A percentile compares a stretch with the other conserved stretches of the same genome.
These are phyloP conservation scores for Pemphigus obesinymphae DNA, from an alignment of 1,140 invertebrate species.

Conservation along the genomic window DNA sequence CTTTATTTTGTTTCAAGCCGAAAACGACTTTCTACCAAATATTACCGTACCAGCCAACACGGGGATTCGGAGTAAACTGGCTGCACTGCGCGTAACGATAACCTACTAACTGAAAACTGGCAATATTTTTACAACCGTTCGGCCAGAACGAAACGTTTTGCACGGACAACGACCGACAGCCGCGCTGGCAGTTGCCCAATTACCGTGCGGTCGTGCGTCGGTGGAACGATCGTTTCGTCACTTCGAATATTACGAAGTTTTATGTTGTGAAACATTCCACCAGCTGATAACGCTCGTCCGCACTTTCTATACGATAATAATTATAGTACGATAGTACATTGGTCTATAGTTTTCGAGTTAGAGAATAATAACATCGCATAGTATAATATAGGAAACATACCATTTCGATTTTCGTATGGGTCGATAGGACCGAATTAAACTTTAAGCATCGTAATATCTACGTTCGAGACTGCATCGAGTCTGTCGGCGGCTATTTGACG, in stretches of 20 bases:
- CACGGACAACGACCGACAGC: neutral
- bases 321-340: too few relatives aligned
- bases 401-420: neutral
- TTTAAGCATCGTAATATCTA: too few relatives aligned
- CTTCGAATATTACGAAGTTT: neutral
- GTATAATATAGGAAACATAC: neutral
- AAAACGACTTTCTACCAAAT: neutral
- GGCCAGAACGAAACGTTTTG: slow-evolving; percentile 9
- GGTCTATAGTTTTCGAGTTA: too few relatives aligned
- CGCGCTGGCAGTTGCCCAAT: neutral
- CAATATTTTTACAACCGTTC: neutral
- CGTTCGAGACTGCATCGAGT: too few relatives aligned
- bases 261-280: neutral
- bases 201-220: neutral
- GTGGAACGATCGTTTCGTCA: neutral
- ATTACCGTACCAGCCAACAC: neutral
- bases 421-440: neutral
- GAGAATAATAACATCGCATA: too few relatives aligned
- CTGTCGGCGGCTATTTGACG: neutral
- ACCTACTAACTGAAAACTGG: too few relatives aligned
- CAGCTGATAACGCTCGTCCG: neutral
- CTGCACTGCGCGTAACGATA: neutral
- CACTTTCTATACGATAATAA: slow-evolving; percentile 24
- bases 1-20: too few relatives aligned
- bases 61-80: neutral